Evolutionary conservation across 2,797 vertebrate genomes (phyloP), one percentile per base, ranked within the genome.

Genomic region (Sebastes variabilis): DNA sequence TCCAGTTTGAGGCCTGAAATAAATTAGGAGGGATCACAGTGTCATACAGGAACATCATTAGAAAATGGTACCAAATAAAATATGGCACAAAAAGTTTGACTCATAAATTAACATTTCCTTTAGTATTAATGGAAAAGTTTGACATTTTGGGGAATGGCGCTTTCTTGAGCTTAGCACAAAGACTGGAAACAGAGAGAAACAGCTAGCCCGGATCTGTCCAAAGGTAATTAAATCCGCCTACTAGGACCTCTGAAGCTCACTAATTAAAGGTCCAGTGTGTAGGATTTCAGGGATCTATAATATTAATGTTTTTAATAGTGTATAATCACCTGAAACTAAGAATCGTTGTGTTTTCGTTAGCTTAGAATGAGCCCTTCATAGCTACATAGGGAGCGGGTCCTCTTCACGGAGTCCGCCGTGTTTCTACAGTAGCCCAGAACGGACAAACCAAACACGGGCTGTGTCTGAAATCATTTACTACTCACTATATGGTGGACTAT

Each of bases 11-110:
- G 6, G 13, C 11, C 4, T 38, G 58, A 64, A 36, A 64, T 30
- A 24, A n/a, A 54, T 38, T 29, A 29, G 22, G 14, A 55, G 24
- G 38, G 27, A 46, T 32, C 30, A 54, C 25, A 64, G 27, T 42
- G 30, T 69, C 20, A 25, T 11, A 70, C 25, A 22, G 60, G 24
- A 32, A 54, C 6, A 2, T 36, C 1, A 6, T 54, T 24, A 10
- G 60, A 62, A 77, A 52, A 66, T 42, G 18, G 29, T 49, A 56
- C 55, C 59, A 36, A 66, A 60, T 27, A 67, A 67, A 79, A 72
- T 66, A 56, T 46, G 52, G 73, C 66, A 42, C 27, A 61, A n/a
- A 54, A 24, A 14, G 30, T 32, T 32, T 46, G 32, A 76, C 3
- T 22, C 46, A 24, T 32, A 34, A 62, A 60, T 62, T 42, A 74